phyloP scores from a whole-genome alignment of 2,113 vertebrate species.

The Turnix velox region DNA sequence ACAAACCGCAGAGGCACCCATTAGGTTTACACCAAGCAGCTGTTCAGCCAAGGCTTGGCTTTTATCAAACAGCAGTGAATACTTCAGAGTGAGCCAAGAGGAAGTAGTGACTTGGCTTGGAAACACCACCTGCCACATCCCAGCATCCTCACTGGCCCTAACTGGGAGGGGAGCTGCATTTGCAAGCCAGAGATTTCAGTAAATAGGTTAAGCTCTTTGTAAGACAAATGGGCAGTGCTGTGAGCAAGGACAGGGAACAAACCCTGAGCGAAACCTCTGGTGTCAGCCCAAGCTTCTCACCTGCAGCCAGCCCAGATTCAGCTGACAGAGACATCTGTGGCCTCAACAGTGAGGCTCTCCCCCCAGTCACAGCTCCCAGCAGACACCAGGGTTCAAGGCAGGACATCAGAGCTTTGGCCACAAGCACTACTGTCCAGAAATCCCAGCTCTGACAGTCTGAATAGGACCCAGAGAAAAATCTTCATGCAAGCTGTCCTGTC shows the following conservation, averaged over 20 bases:
- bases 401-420: background rate
- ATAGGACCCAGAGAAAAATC: background rate
- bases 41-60: background rate
- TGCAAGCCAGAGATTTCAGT: background rate
- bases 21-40: background rate
- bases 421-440: background rate
- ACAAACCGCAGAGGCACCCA: background rate
- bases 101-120: background rate
- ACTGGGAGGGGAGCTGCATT: accelerated
- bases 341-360: background rate
- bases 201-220: background rate
- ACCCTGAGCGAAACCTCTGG: background rate
- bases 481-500: background rate
- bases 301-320: background rate
- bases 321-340: background rate
- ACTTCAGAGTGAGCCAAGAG: background rate
- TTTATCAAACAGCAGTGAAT: background rate
- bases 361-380: background rate
- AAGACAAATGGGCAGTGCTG: background rate
- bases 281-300: background rate
- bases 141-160: background rate
- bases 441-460: background rate
- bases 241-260: background rate
- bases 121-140: background rate
- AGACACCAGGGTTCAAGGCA: accelerated